Base-by-base conservation (phyloP, 2,888 invertebrate genomes). In the Polietes domitor region DNA sequence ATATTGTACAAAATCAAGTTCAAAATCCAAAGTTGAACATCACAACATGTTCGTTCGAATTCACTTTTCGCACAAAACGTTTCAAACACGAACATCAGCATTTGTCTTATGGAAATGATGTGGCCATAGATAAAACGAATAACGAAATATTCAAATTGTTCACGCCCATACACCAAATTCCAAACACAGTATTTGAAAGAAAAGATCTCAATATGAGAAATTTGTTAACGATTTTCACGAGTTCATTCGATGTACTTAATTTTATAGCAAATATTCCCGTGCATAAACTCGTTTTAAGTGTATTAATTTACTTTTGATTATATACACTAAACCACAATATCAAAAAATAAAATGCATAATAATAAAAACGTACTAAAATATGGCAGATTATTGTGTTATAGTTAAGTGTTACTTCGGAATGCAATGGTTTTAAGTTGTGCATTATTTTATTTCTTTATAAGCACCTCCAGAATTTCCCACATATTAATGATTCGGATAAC, bases 241-340 rank as follows among this genome's bases (percentile, higher is more conserved):
- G 37, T 43, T 68, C 24, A 21, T 12, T 68, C n/a, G 24, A 68
- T 68, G 68, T 68, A 68, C 68, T 68, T 68, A 68, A 68, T 68
- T 32, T 24, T 63, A 19, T 68, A 43, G 19, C 32, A 68, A 21
- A 41, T 43, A 68, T 61, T 28, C n/a, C 28, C 12, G 61, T 28
- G 28, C 24, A 28, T 17, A 19, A 7, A 43, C 2, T 68, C 43
- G 41, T 41, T 43, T 5, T 43, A 68, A 43, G 41, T 41, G 43
- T 68, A 68, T 68, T 65, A 65, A 17, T 63, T 63, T 65, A 21
- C 10, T 43, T 68, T 68, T 43, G 43, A 26, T 41, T 41, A 24
- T 37, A 41, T 24, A 68, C 68, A 68, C 43, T 26, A 28, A 55
- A 61, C n/a, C 21, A 43, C 68, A 4, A n/a, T n/a, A n/a, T n/a